phyloP scores from a whole-genome alignment of 2,113 vertebrate genomes.

The Phalacrocorax brasilianus region DNA sequence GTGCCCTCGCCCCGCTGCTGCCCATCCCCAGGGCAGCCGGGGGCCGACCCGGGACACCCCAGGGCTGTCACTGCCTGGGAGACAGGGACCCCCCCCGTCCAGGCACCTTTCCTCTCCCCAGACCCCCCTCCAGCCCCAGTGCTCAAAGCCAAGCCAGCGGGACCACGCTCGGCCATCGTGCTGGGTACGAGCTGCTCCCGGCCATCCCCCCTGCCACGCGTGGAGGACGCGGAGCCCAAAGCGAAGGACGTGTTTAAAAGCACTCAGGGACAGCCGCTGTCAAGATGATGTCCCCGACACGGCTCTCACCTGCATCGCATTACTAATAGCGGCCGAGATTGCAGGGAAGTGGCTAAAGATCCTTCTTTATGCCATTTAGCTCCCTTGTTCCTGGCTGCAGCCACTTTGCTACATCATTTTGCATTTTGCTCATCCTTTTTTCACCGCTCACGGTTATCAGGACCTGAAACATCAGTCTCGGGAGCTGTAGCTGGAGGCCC shows the following conservation, averaged over 20 bases:
- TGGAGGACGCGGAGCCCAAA: fast-evolving
- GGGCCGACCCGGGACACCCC: neutral
- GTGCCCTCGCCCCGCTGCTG: neutral
- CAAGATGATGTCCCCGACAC: constrained; percentile 18
- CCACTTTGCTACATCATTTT: neutral
- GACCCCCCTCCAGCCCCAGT: neutral
- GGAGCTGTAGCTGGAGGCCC: neutral
- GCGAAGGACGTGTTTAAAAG: neutral
- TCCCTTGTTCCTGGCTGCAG: neutral
- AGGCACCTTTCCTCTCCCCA: neutral
- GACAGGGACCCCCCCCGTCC: neutral
- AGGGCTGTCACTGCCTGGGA: fast-evolving
- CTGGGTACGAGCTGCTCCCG: neutral
- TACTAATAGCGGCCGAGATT: fast-evolving
- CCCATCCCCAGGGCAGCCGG: neutral
- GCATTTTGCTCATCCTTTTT: constrained; percentile 6
- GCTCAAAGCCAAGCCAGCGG: fast-evolving
- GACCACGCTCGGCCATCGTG: neutral
- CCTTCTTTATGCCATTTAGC: neutral
- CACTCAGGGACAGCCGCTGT: neutral
- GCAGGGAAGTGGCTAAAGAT: neutral
- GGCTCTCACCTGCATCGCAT: neutral
- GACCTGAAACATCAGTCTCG: neutral
- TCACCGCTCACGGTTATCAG: neutral
- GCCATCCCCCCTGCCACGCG: fast-evolving